Percentiles rank a stretch among this genome's conserved stretches.
These are phyloP conservation scores for Echinops telfairi DNA, from an alignment of 2,113 vertebrate genomes.

Conservation along the genomic window DNA sequence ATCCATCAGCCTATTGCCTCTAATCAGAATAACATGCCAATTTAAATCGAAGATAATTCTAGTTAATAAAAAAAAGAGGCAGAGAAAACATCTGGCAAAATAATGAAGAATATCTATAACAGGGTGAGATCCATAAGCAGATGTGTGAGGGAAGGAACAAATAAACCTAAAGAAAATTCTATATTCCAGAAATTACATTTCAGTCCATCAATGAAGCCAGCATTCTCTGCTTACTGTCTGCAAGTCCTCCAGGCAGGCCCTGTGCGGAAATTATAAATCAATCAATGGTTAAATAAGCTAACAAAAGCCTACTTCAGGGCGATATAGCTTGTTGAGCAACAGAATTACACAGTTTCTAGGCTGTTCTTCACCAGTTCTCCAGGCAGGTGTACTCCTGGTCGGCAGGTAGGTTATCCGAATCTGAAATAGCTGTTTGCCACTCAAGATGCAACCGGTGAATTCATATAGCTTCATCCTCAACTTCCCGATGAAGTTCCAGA, in stretches of 20 bases:
- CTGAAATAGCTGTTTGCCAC: neutral
- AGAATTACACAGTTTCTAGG: neutral
- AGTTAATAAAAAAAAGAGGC: neutral
- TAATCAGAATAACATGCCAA: neutral
- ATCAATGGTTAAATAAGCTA: neutral
- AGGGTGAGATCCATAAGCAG: too few relatives aligned
- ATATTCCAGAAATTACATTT: neutral
- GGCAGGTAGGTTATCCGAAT: neutral
- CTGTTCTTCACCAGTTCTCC: neutral
- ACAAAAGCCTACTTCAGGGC: neutral
- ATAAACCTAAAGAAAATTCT: neutral
- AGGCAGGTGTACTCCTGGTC: neutral
- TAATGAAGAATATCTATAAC: neutral
- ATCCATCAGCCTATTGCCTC: neutral
- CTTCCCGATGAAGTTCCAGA: neutral
- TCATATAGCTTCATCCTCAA: neutral
- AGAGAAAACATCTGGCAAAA: neutral
- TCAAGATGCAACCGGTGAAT: neutral
- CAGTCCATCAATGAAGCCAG: neutral
- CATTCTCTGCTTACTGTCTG: neutral
- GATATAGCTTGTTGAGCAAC: neutral
- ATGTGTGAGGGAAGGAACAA: neutral
- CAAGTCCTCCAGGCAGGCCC: neutral
- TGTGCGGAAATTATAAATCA: conserved; percentile 7
- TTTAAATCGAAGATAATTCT: neutral